Evolutionary conservation across 2,113 vertebrate species (phyloP), one percentile per base, ranked within the genome.

Genomic region (Vidua chalybeata): DNA sequence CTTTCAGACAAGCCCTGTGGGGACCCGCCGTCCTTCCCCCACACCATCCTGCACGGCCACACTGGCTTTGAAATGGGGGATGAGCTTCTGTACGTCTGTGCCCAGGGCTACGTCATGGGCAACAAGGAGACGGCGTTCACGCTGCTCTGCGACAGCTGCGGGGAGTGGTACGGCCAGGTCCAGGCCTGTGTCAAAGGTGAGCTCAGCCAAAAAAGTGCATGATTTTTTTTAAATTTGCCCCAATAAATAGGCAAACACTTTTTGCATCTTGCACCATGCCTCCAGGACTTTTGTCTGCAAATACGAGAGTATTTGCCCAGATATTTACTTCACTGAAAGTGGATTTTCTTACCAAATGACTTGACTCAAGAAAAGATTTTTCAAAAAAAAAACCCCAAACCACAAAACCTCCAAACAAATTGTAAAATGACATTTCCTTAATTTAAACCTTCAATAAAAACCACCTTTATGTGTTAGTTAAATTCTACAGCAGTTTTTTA

Each of bases 91-190:
- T 99, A 99, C 5, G 68, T 98, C 9, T 99, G 99, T 6, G 97
- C 97, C 35, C 98, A 97, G 0, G 99, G 99, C 12, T 98, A 98
- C 4, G 11, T 92, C 76, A 98, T 98, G 71, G 97, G 98, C 68
- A 98, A 83, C 41, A 98, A 97, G 10, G 98, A 98, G 37, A 96
- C 89, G 0, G 98, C 98, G 5, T 99, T 99, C 97, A 99, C 98
- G 4, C 96, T 99, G 96, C 96, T 99, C 39, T 99, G 99, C 7
- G 98, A 99, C 97, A 99, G 99, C 97, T 99, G 99, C 3, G 99
- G 99, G 15, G 99, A 99, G 96, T 99, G 99, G 99, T 99, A 99
- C 0, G 99, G 99, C 39, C 97, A 98, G 48, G 99, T 99, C 33
- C 99, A 99, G 94, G 98, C 98, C 82, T 99, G 99, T 15, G 96